Evolutionary conservation across 1,140 invertebrate genomes (phyloP), one percentile per base, ranked within the genome.

Genomic region (Procambarus clarkii): DNA sequence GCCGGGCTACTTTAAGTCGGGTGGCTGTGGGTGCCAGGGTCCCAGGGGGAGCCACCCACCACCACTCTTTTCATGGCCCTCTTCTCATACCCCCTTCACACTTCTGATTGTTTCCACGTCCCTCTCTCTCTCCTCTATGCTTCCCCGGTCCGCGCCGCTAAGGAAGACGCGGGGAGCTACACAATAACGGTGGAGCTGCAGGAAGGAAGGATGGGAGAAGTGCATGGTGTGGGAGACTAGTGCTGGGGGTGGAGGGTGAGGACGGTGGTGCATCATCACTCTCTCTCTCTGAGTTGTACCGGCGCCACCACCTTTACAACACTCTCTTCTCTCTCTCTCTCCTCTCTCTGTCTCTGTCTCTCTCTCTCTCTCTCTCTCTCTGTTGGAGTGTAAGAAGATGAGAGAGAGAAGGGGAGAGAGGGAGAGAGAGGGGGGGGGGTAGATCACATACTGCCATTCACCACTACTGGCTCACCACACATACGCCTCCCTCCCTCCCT

Each of bases 381-480:
- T 83, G 2, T 83, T 13, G 69, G n/a, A 74, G 69, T 34, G 69
- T 21, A 50, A 81, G 46, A 46, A 48, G 45, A 50, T 80, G 9
- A 80, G 78, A 80, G 21, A 54, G 80, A 34, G 81, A 83, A 54
- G n/a, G 81, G 64, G 54, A 46, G 34, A 85, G 60, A 3, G 60
- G 74, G 60, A 85, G 60, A 85, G 60, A 85, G 60, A 64, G 60
- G 15, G 60, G 15, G 60, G 18, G 60, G 15, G 21, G 24, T 7
- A 4, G 8, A 18, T 64, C 13, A 13, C 11, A 18, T 4, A 21
- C 69, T 74, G n/a, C 21, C 69, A 74, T 74, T 74, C 69, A 74
- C 69, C 69, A 74, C 69, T 74, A 24, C 69, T 11, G 50, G 15
- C 46, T n/a, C n/a, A 34, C 15, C 45, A 80, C 46, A 54, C 78